Evolutionary conservation across 2,113 vertebrate species (phyloP).

Genomic region (Paradoxurus hermaphroditus): DNA sequence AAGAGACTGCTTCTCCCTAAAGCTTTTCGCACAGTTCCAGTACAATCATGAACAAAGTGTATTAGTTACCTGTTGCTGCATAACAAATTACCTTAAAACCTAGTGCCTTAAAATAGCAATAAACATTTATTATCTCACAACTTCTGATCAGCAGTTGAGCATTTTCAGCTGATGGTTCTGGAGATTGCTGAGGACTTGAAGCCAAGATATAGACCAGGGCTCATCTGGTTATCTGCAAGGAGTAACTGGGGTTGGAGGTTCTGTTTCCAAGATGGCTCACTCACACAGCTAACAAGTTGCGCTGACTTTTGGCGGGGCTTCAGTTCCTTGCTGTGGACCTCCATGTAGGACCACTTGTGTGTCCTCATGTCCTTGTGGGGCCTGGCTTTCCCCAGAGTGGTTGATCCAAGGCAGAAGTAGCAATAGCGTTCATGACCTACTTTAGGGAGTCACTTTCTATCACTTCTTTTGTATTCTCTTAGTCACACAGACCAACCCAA

Average conservation of each 20-base stretch:
- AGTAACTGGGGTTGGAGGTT: too few relatives aligned
- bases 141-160: not conserved
- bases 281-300: too few relatives aligned
- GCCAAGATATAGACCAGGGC: not conserved
- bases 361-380: not conserved
- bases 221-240: not conserved
- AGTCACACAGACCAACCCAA: not conserved
- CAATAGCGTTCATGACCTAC: not conserved
- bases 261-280: not conserved
- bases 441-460: not conserved
- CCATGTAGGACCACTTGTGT: not conserved
- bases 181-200: not conserved
- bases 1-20: not conserved
- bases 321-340: not conserved
- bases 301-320: not conserved
- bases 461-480: not conserved
- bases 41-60: not conserved
- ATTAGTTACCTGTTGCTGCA: not conserved
- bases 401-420: not conserved
- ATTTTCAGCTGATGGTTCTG: not conserved
- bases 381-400: not conserved
- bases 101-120: not conserved
- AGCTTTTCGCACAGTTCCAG: not conserved
- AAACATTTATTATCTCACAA: not conserved
- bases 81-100: not conserved